Evolutionary conservation across 2,113 vertebrate genomes (phyloP), one percentile per base, ranked within the genome.

Genomic region (Amphilophus citrinellus): DNA sequence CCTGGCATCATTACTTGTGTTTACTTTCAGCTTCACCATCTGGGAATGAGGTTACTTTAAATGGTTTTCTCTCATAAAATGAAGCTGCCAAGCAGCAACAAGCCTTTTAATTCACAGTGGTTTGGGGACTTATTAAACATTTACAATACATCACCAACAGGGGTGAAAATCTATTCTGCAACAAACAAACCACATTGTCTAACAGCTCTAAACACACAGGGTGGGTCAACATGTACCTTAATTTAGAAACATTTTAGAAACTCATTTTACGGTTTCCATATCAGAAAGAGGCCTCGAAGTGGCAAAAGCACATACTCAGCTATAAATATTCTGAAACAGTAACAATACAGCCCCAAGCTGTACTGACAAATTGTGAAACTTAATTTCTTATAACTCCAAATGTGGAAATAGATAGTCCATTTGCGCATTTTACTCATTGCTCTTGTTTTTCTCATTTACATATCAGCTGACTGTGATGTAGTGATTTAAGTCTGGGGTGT

Each of bases 111-210:
- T 73, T 73, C 18, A n/a, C 68, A 8, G 3, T 9, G 68, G 3
- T 35, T 73, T 71, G 44, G 30, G 24, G 39, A 71, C 24, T 71
- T 71, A 53, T 71, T 50, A 71, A 71, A 71, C 17, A 71, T 53
- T 71, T 73, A 30, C 53, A 17, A 53, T 20, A 53, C 0, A 73
- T 73, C 27, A 73, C 56, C n/a, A 58, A 58, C 10, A 73, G 27
- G 44, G 17, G 3, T 13, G 66, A 5, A 53, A 73, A 53, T 53
- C 10, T 73, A 73, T 53, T 73, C 66, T 53, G 47, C 44, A 71
- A 30, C 66, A 68, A 68, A 71, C 66, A 53, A 73, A 32, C 27
- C 24, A 73, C 0, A 73, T 2, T 53, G 10, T 53, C 50, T 53
- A 32, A 53, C 20, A 53, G 44, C 0, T 73, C 30, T 53, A 24